phyloP scores from a whole-genome alignment of 2,113 vertebrate species.

The Natator depressus region DNA sequence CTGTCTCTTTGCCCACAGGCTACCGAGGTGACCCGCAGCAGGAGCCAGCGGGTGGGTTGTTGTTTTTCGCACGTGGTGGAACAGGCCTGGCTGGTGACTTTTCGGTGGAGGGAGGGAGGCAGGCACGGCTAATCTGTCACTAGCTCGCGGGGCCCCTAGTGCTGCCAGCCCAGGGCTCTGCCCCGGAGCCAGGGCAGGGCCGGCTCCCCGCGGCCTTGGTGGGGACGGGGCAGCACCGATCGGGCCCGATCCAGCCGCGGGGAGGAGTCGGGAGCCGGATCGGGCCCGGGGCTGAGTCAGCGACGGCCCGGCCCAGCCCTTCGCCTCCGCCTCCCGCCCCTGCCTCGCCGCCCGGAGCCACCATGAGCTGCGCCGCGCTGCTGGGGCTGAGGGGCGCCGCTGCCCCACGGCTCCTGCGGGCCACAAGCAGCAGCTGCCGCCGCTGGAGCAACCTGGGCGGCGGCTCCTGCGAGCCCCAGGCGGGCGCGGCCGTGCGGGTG shows the following conservation, averaged over 20 bases:
- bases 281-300: neutral
- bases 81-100: no score
- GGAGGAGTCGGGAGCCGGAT: neutral
- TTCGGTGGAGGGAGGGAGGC: neutral
- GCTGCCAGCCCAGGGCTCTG: neutral
- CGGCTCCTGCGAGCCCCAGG: neutral
- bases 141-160: neutral
- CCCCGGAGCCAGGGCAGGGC: neutral
- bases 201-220: neutral
- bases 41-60: no score
- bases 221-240: neutral
- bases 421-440: neutral
- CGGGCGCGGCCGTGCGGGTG: conserved; percentile 70
- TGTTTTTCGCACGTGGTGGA: no score
- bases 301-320: neutral
- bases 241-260: neutral
- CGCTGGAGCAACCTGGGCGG: neutral
- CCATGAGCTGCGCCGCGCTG: neutral
- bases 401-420: neutral
- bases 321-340: neutral
- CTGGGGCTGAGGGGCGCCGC: neutral
- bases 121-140: no score
- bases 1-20: no score
- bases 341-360: neutral
- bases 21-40: no score